Base-by-base conservation (phyloP, 2,113 vertebrate species). In the Epinephelus cyanopodus region DNA sequence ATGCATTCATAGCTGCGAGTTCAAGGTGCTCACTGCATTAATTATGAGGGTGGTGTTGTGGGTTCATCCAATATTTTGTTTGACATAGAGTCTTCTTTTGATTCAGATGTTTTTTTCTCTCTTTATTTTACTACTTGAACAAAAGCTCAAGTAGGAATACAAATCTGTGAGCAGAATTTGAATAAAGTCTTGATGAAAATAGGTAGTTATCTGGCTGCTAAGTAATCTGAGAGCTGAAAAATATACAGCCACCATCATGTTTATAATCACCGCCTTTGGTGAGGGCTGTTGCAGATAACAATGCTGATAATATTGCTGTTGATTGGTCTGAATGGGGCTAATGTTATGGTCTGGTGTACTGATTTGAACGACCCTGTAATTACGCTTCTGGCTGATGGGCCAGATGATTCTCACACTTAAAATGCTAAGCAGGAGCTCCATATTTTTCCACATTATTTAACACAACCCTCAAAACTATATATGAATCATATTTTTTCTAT, bases 181-280 rank as follows among this genome's bases (percentile, higher is more conserved):
- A 71, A 87, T 54, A 0, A 21, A 37, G 47, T 54, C 23, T 60
- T n/a, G 52, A 29, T 72, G n/a, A 74, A 84, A 71, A 21, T 33
- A 5, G 1, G 29, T 27, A 29, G 42, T 78, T 25, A 48, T 9
- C 39, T 29, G 33, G 67, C 19, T 65, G 29, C n/a, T 70, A 8
- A 50, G 33, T 27, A 57, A 42, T 64, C 5, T n/a, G 12, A 64
- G 15, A 50, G 37, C 53, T 33, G 7, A 61, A 70, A 17, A 13
- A 64, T 69, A 56, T 23, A n/a, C 2, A 12, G 33, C n/a, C 19
- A 8, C 48, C 13, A 2, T 42, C 6, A 27, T 25, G 3, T 29
- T n/a, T 39, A 0, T 75, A 69, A 85, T 79, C 15, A 56, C 33
- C 11, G 47, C 33, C 33, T 84, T 83, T 68, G 19, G 4, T 57